phyloP scores from a whole-genome alignment of 1,140 invertebrate species.

The Drosophila navojoa region DNA sequence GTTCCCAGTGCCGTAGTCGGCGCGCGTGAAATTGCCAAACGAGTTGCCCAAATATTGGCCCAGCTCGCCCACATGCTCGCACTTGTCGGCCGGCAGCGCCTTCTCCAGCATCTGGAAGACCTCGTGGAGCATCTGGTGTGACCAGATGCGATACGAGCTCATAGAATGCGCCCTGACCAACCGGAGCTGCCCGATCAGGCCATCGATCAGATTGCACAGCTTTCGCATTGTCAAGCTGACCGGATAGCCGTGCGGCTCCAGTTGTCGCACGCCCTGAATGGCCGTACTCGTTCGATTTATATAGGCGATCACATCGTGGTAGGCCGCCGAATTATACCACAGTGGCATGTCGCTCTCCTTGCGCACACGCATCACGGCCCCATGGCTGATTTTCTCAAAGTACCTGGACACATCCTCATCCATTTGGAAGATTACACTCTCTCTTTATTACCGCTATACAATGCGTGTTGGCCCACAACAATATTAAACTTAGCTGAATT shows the following conservation, averaged over 20 bases:
- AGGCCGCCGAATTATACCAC: slow-evolving; percentile 46
- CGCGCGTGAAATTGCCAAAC: slow-evolving; percentile 51
- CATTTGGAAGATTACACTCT: background rate
- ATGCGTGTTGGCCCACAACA: no score
- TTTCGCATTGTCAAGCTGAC: slow-evolving; percentile 32
- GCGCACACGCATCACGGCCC: slow-evolving; percentile 4
- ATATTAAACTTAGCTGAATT: no score
- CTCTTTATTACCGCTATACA: no score
- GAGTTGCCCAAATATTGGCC: slow-evolving; percentile 48
- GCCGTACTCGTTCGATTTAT: slow-evolving; percentile 40
- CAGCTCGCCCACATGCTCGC: slow-evolving; percentile 48
- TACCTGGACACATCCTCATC: slow-evolving; percentile 6
- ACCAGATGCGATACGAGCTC: slow-evolving; percentile 43
- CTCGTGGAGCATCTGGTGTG: slow-evolving; percentile 35
- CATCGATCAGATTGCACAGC: slow-evolving; percentile 48
- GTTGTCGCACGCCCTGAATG: slow-evolving; percentile 47
- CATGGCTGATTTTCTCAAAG: slow-evolving; percentile 6
- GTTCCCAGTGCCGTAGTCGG: slow-evolving; percentile 53
- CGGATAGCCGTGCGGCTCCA: slow-evolving; percentile 7
- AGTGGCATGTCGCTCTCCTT: slow-evolving; percentile 13
- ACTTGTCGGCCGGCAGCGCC: slow-evolving; percentile 38
- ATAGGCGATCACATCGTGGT: slow-evolving; percentile 39
- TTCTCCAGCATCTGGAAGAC: slow-evolving; percentile 50
- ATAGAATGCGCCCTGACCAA: background rate
- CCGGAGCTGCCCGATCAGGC: background rate